Base-by-base conservation (phyloP, 2,797 vertebrate genomes). In the Neosilurus mollespiculum region DNA sequence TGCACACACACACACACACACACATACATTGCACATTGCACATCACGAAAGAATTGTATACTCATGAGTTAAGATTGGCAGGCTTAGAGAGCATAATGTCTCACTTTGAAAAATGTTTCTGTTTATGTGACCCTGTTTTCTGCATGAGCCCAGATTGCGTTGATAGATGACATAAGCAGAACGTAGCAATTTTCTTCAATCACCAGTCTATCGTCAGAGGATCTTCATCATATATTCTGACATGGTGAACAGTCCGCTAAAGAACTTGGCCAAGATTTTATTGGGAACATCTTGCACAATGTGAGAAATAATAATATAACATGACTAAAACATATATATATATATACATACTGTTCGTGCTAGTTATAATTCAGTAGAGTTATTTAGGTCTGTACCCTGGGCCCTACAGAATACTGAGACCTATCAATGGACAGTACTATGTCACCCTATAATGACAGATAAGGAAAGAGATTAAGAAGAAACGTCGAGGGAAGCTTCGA, bases 41-140 rank as follows among this genome's bases (percentile, higher is more conserved):
- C 43, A 43, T 43, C 15, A 18, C 51, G 9, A 24, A 77, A 62
- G 58, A 62, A 43, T 24, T 24, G 37, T 65, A 20, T 20, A n/a
- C 37, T 53, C 24, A 30, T 53, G 43, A 66, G 61, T 66, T 53
- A 30, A 53, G 49, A 66, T 22, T 30, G 15, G 43, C 6, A 16
- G 77, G 4, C 24, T 79, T 54, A 53, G 49, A 10, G 15, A 66
- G 58, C n/a, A 53, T 66, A 65, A 66, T 22, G 77, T 65, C 24
- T 66, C 43, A 78, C n/a, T 64, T 53, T 78, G 37, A 51, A 30
- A 78, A 62, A 76, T 15, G 11, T 26, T 78, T 26, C 37, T 64
- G 59, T 64, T 24, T 26, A 18, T 64, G 37, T 14, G 37, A 62
- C n/a, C 53, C 9, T 59, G 54, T 59, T 76, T 76, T 59, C 56